Evolutionary conservation across 2,888 invertebrate species (phyloP), one percentile per base, ranked within the genome.

Genomic region (Phortica magna): DNA sequence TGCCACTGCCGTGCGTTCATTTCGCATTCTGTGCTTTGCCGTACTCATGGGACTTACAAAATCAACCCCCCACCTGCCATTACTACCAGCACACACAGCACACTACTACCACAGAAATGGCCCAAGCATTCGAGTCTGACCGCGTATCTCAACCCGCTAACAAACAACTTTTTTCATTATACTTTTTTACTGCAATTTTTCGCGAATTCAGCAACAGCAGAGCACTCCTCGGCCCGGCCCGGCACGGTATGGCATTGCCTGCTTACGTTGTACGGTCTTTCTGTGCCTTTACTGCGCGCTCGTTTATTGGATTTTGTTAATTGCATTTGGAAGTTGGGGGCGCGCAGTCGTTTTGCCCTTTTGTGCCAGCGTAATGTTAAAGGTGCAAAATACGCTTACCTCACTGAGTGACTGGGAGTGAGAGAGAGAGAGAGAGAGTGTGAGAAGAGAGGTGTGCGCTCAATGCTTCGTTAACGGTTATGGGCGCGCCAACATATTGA

Each of bases 281-380:
- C 39, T 42, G 41, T 67, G 67, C 67, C 67, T 67, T 19, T 61
- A 41, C 43, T 73, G 19, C 53, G 31, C 43, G 71, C 55, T 75
- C 79, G 77, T 80, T 83, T 84, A 85, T 85, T 83, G 85, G 82
- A 81, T 83, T 86, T 83, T 82, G 76, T 81, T 85, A 87, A 85
- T 85, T 85, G 87, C 82, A 76, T 53, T 53, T 57, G 43, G n/a
- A 48, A 31, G 57, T 64, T 64, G 64, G 64, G 61, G 64, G 64
- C 64, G 64, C 17, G 70, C 59, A 75, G 71, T 48, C 67, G 75
- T 76, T 31, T 31, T 31, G 31, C 31, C 31, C 31, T 31, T 31
- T 31, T 31, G 31, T 31, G 31, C 1, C 31, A 31, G 31, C 31
- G 31, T 4, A 31, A 31, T 31, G 31, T 31, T 31, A 4, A 31